Evolutionary conservation across 2,888 invertebrate species (phyloP).

Genomic region (Cheilosia vulpina): DNA sequence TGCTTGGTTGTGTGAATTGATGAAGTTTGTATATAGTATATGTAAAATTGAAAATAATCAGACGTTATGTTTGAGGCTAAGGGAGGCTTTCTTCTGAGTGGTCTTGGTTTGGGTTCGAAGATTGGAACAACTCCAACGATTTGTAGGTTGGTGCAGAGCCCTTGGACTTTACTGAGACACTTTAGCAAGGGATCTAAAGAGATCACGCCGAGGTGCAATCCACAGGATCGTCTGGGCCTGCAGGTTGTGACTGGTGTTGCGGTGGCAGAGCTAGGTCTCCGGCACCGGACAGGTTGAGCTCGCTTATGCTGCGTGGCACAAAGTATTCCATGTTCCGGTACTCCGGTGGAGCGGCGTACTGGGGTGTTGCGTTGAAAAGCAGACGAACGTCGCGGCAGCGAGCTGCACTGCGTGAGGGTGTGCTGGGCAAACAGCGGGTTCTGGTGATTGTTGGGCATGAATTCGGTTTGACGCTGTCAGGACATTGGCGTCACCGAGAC

Average conservation of each 20-base stretch:
- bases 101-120: too few species aligned
- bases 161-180: too few species aligned
- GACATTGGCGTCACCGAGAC: slow-evolving; percentile 85
- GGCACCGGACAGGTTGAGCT: slow-evolving; percentile 90
- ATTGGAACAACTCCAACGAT: too few species aligned
- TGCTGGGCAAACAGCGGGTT: slow-evolving; percentile 83
- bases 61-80: too few species aligned
- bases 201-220: too few species aligned
- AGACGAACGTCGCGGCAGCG: slow-evolving; percentile 84
- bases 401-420: slow-evolving; percentile 85
- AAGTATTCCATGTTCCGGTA: slow-evolving; percentile 91
- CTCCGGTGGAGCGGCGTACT: slow-evolving; percentile 86
- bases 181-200: too few species aligned
- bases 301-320: slow-evolving; percentile 92
- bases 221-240: slow-evolving; percentile 81
- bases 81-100: too few species aligned
- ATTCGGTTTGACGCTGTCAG: slow-evolving; percentile 85
- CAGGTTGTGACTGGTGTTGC: slow-evolving; percentile 80
- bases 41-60: too few species aligned
- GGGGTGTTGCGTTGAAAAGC: slow-evolving; percentile 88
- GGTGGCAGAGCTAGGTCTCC: slow-evolving; percentile 85
- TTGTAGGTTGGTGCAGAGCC: too few species aligned
- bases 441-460: slow-evolving; percentile 82
- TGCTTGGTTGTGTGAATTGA: slow-evolving; percentile 36
- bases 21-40: too few species aligned